A percentile compares a stretch with the other conserved stretches of the same genome.
Evolutionary conservation across 2,888 invertebrate species (phyloP).

Genomic region (Noctua comes): DNA sequence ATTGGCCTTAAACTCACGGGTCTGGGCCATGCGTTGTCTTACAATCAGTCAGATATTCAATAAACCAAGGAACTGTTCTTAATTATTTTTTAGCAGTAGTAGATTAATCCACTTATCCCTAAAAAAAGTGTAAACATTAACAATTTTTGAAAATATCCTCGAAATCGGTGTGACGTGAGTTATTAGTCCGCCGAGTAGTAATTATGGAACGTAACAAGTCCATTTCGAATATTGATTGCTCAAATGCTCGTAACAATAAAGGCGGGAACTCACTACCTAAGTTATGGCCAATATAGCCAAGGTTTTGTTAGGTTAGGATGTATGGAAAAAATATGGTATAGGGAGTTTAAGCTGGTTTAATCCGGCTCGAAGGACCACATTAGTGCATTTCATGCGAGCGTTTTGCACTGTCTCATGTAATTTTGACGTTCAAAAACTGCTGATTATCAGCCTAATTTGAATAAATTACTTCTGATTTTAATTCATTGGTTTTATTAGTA

Average conservation of each 20-base stretch:
- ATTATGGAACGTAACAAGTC: slow-evolving; percentile 23
- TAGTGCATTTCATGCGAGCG: neutral
- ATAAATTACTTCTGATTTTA: neutral
- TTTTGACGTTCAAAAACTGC: no score
- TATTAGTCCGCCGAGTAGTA: slow-evolving; percentile 15
- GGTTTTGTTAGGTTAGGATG: neutral
- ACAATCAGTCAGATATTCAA: neutral
- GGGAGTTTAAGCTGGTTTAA: neutral
- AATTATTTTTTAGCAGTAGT: neutral
- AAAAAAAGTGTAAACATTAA: neutral
- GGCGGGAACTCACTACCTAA: neutral
- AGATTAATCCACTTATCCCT: neutral
- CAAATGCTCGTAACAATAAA: neutral
- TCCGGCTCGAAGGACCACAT: neutral
- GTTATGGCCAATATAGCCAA: neutral
- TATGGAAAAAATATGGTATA: neutral
- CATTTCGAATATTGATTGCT: slow-evolving; percentile 31
- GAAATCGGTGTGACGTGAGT: neutral
- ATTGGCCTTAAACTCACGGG: neutral
- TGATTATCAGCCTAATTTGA: neutral
- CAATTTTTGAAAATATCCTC: slow-evolving; percentile 1
- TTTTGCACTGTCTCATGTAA: neutral
- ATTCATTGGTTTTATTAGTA: neutral
- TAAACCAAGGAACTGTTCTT: neutral
- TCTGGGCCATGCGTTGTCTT: neutral